Conservation (phyloP, 2,888 invertebrate genomes). For the Drosophila histrio region DNA sequence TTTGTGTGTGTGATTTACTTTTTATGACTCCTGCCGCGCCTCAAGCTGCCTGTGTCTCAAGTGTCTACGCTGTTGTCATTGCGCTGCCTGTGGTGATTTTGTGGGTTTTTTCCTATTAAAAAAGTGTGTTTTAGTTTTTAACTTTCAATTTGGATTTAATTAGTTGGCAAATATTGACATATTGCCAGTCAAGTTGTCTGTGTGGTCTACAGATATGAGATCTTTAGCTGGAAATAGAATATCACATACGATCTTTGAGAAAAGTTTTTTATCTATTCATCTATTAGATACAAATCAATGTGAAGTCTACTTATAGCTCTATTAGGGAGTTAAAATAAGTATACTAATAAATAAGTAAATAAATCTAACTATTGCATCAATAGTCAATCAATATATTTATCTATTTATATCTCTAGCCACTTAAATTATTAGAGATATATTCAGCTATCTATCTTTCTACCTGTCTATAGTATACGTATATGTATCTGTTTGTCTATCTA, state of each 20-base stretch:
- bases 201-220: conserved; percentile 43
- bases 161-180: conserved; percentile 62
- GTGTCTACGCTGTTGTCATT: conserved; percentile 10
- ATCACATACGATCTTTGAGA: neutral
- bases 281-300: neutral
- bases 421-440: too few species aligned
- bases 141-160: conserved; percentile 67
- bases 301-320: too few species aligned
- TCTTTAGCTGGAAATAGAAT: conserved; percentile 29
- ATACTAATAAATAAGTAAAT: too few species aligned
- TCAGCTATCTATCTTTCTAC: neutral
- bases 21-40: conserved; percentile 65
- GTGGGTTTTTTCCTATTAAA: conserved; percentile 75
- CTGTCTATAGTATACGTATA: neutral
- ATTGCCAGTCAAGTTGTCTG: conserved; percentile 36
- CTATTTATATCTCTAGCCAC: neutral
- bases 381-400: too few species aligned
- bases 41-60: conserved; percentile 20
- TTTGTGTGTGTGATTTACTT: conserved; percentile 35
- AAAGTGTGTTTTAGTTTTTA: conserved; percentile 39
- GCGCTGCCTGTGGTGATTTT: conserved; percentile 65
- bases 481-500: neutral
- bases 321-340: too few species aligned
- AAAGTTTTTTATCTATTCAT: neutral
- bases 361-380: too few species aligned